A percentile compares a stretch with the other conserved stretches of the same genome.
Conservation (phyloP, 2,113 vertebrate species). For the Henicopernis longicauda region DNA sequence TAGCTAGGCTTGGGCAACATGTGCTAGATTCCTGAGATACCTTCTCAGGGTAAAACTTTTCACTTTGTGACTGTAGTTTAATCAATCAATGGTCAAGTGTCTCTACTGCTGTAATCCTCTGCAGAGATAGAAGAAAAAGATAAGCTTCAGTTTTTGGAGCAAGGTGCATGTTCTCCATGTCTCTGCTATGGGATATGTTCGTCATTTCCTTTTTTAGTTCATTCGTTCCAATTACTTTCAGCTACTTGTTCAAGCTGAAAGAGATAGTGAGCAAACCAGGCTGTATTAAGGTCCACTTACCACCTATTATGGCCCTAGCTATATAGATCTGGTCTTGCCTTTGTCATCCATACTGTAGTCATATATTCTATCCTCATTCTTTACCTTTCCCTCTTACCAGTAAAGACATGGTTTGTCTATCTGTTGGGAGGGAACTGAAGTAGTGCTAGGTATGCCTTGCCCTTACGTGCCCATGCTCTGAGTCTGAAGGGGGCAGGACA, state of each 20-base stretch:
- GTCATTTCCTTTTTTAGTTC: not conserved
- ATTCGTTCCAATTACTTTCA: not conserved
- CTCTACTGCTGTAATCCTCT: not conserved
- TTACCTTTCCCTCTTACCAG: not conserved
- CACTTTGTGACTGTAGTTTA: not conserved
- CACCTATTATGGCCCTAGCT: not conserved
- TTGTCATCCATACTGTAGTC: not conserved
- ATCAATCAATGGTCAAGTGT: not conserved
- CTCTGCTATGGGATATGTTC: not conserved
- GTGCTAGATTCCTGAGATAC: not conserved
- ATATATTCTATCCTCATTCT: not conserved
- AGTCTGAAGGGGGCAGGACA: not conserved
- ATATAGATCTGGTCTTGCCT: not conserved
- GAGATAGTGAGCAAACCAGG: not conserved
- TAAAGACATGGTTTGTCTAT: not conserved
- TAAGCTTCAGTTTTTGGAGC: not conserved
- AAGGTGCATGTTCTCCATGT: not conserved
- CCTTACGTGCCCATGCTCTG: not conserved
- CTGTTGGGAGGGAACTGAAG: not conserved
- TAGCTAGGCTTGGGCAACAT: not conserved
- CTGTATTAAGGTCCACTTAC: not conserved
- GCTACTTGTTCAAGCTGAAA: not conserved
- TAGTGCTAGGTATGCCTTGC: not conserved
- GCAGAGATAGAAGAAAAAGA: not conserved
- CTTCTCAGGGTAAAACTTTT: not conserved